These are phyloP conservation scores for Aplodontia rufa DNA, from an alignment of 2,113 vertebrate species.

Conservation along the genomic window DNA sequence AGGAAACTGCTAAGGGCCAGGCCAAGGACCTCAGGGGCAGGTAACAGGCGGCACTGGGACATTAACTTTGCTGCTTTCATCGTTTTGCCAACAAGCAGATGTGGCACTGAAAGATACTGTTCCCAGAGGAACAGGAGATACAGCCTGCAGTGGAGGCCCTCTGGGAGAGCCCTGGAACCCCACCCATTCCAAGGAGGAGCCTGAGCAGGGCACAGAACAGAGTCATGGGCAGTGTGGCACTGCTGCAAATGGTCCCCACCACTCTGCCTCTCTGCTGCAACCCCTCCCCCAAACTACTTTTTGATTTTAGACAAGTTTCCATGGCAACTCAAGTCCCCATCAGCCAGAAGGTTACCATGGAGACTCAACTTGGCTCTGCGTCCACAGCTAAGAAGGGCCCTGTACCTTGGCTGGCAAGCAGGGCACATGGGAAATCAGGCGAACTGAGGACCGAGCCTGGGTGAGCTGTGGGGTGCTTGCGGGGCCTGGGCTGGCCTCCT, in stretches of 20 bases:
- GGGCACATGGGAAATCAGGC: neutral
- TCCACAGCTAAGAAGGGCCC: constrained; percentile 70
- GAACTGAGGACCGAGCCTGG: neutral
- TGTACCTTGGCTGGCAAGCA: neutral
- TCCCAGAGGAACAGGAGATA: neutral
- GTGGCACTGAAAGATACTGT: neutral
- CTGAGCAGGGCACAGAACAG: neutral
- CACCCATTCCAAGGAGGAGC: neutral
- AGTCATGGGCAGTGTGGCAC: neutral
- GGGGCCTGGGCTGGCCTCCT: neutral
- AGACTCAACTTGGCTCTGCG: constrained; percentile 83
- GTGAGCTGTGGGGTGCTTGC: neutral
- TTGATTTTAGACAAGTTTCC: constrained; percentile 80
- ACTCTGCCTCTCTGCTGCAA: constrained; percentile 42
- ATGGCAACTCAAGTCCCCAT: constrained; percentile 84
- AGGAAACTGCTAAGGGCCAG: neutral
- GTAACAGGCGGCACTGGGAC: neutral
- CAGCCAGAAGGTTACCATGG: constrained; percentile 86
- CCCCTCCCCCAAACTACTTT: constrained; percentile 69
- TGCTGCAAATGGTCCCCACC: constrained; percentile 75
- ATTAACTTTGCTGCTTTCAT: neutral
- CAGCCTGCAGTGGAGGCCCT: neutral
- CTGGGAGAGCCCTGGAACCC: neutral
- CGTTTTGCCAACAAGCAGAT: neutral
- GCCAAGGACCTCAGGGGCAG: neutral